These are phyloP conservation scores for Triplophysa dalaica DNA, from an alignment of 2,113 vertebrate species.

Conservation along the genomic window DNA sequence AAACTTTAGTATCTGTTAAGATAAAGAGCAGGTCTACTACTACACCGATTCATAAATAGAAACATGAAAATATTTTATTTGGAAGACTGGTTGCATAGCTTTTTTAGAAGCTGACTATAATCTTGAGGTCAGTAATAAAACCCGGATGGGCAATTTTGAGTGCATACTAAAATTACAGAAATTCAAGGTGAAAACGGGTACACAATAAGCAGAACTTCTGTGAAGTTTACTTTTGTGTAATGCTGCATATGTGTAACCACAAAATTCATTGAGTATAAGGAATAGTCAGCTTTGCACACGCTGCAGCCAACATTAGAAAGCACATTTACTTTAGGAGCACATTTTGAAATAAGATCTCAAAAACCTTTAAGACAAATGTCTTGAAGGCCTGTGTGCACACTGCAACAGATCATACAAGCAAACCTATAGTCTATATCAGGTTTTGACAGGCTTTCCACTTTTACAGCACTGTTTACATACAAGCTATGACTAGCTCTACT, in stretches of 20 bases:
- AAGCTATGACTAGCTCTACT: not conserved
- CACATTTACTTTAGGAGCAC: not conserved
- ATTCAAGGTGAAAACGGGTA: not conserved
- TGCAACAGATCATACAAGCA: not conserved
- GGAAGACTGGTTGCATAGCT: not conserved
- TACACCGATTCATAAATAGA: too few relatives aligned
- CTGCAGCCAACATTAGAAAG: not conserved
- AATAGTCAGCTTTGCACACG: not conserved
- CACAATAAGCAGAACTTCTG: not conserved
- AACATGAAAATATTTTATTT: too few relatives aligned
- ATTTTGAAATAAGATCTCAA: not conserved
- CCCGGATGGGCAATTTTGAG: too few relatives aligned
- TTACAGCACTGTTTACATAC: not conserved
- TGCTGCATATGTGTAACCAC: not conserved
- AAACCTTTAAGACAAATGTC: not conserved
- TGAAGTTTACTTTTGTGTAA: not conserved
- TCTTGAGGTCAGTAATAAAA: too few relatives aligned
- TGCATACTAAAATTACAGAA: too few relatives aligned
- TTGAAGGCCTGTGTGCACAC: not conserved
- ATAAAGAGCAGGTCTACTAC: constrained; percentile 4
- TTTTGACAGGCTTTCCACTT: not conserved
- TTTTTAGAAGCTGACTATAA: not conserved
- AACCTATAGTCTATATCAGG: not conserved
- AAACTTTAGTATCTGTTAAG: constrained; percentile 31
- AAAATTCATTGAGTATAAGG: not conserved